These are phyloP conservation scores for Acrocephalus arundinaceus DNA, from an alignment of 2,113 vertebrate species.

Conservation along the genomic window DNA sequence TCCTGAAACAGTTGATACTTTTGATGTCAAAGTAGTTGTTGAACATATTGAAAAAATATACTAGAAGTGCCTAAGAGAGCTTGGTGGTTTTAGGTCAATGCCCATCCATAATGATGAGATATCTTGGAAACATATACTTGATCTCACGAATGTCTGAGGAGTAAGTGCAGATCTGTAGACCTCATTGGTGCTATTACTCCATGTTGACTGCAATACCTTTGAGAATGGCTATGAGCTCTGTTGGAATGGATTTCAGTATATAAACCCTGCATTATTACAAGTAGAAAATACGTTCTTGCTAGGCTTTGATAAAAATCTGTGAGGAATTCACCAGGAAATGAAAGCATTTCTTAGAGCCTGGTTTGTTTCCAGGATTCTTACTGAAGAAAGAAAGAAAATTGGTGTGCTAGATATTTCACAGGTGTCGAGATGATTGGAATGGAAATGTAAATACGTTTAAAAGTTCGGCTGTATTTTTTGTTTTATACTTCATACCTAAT, in stretches of 20 bases:
- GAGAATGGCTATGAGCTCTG: background rate
- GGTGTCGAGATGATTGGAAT: background rate
- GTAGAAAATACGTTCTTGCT: background rate
- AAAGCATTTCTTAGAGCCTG: background rate
- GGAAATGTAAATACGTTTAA: background rate
- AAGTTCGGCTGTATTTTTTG: background rate
- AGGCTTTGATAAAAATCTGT: background rate
- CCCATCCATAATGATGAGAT: background rate
- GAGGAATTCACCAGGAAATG: background rate
- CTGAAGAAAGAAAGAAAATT: background rate
- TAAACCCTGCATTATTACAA: background rate
- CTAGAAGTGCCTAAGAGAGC: background rate
- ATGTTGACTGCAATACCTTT: background rate
- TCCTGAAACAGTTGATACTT: background rate
- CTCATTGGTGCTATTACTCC: background rate
- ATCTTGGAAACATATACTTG: background rate
- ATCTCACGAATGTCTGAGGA: background rate
- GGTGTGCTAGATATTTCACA: background rate
- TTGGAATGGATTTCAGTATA: background rate
- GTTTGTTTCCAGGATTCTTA: background rate
- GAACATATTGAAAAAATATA: background rate
- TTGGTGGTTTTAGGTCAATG: background rate
- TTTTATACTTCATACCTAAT: background rate
- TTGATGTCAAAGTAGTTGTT: background rate
- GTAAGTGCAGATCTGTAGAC: background rate